Percentiles rank a stretch among this genome's conserved stretches.
These are phyloP conservation scores for Lycocerus yunnanus DNA, from an alignment of 2,888 invertebrate genomes.

Conservation along the genomic window DNA sequence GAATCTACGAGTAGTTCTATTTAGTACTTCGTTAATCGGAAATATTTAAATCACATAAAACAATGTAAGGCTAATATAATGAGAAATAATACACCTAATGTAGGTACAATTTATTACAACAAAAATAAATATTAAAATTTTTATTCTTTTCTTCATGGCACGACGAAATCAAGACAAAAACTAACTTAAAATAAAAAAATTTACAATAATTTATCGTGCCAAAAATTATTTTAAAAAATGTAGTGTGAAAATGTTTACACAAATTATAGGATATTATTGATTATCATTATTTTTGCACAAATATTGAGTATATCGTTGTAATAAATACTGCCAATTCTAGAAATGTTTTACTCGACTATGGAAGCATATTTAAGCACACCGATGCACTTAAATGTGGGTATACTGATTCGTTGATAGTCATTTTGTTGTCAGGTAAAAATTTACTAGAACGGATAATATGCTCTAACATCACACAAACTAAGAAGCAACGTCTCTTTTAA, in stretches of 20 bases:
- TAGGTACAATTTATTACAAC: not conserved
- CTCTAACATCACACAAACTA: slow-evolving; percentile 41
- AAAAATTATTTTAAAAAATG: slow-evolving; percentile 5
- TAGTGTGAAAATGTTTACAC: slow-evolving; percentile 9
- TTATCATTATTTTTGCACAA: slow-evolving; percentile 45
- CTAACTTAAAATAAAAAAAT: not conserved
- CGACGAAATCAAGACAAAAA: slow-evolving; percentile 8
- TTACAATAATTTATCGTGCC: slow-evolving; percentile 16
- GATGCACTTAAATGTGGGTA: not conserved
- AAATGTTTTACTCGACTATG: not conserved
- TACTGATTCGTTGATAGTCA: not conserved
- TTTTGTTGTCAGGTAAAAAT: not conserved
- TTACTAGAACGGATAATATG: slow-evolving; percentile 3
- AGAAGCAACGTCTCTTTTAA: slow-evolving; percentile 34
- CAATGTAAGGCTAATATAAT: slow-evolving; percentile 9
- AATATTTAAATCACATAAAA: slow-evolving; percentile 16
- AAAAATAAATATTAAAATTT: slow-evolving; percentile 5
- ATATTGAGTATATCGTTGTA: slow-evolving; percentile 50
- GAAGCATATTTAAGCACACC: not conserved
- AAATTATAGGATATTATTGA: slow-evolving; percentile 25
- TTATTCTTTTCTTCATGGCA: slow-evolving; percentile 26
- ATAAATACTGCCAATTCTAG: slow-evolving; percentile 32
- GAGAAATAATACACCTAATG: slow-evolving; percentile 12
- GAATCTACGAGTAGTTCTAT: not conserved
- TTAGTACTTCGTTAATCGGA: slow-evolving; percentile 11